Percentiles rank a stretch among this genome's conserved stretches.
Evolutionary conservation across 2,888 invertebrate genomes (phyloP).

Genomic region (Ormyrus labotus): DNA sequence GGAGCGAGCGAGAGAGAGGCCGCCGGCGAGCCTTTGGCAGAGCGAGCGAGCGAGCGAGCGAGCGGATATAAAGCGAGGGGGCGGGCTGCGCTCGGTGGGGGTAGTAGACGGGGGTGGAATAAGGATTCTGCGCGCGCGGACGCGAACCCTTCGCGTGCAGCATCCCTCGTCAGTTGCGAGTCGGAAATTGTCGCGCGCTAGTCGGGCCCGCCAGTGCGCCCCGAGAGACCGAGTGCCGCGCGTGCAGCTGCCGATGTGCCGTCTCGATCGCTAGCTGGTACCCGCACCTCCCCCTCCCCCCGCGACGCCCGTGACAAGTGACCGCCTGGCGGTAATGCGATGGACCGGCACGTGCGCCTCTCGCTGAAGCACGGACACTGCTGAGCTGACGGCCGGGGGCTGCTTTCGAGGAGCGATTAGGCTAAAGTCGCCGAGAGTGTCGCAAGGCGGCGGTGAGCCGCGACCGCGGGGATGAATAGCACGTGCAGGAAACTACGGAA

Average conservation of each 20-base stretch:
- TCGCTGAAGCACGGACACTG: too few species aligned
- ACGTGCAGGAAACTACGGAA: conserved; percentile 63
- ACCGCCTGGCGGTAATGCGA: too few species aligned
- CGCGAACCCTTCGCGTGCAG: conserved; percentile 71
- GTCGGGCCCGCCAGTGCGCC: too few species aligned
- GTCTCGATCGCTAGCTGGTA: too few species aligned
- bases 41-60: not conserved
- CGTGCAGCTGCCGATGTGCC: too few species aligned
- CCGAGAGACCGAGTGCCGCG: too few species aligned
- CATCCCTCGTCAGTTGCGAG: conserved; percentile 73
- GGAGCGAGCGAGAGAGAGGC: conserved; percentile 40
- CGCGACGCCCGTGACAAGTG: too few species aligned
- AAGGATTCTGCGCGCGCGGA: conserved; percentile 71
- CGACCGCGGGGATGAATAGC: conserved; percentile 16
- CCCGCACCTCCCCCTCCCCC: too few species aligned
- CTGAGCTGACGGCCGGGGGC: too few species aligned
- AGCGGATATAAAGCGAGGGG: conserved; percentile 29
- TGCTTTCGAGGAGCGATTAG: not conserved
- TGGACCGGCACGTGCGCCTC: too few species aligned
- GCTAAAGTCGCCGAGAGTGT: not conserved
- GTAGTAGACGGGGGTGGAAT: conserved; percentile 57
- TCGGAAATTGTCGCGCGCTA: conserved; percentile 71
- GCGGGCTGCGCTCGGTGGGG: conserved; percentile 27
- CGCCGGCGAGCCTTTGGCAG: conserved; percentile 16
- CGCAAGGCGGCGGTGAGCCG: not conserved